Evolutionary conservation across 2,113 vertebrate genomes (phyloP).

Genomic region (Zootoca vivipara): DNA sequence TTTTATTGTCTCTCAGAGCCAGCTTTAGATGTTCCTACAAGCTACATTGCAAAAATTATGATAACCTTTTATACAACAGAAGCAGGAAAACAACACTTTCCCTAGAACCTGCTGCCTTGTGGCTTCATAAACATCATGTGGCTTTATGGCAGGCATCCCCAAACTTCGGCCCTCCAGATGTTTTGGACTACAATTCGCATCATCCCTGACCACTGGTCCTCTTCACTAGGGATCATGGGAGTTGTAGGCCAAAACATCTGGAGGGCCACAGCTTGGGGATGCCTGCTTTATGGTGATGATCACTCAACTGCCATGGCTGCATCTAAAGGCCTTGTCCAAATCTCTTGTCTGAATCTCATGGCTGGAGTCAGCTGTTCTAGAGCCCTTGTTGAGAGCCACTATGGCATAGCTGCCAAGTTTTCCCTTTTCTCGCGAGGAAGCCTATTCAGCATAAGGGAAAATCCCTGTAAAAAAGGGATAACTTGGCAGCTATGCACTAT

Average conservation of each 20-base stretch:
- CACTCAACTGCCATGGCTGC: not conserved
- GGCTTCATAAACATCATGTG: not conserved
- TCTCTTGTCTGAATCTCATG: not conserved
- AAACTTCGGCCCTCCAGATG: too few relatives aligned
- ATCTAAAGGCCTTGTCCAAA: not conserved
- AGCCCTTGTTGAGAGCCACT: not conserved
- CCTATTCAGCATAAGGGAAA: too few relatives aligned
- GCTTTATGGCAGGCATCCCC: too few relatives aligned
- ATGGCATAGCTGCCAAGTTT: too few relatives aligned
- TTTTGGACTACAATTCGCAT: too few relatives aligned
- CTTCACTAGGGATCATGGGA: too few relatives aligned
- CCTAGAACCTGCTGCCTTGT: not conserved
- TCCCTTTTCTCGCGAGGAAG: too few relatives aligned
- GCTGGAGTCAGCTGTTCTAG: not conserved
- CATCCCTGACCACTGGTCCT: too few relatives aligned
- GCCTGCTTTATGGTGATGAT: not conserved
- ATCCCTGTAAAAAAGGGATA: too few relatives aligned
- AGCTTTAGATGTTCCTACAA: not conserved
- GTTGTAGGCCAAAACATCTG: too few relatives aligned
- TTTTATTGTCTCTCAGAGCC: not conserved
- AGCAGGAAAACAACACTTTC: not conserved
- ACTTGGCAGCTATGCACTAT: too few relatives aligned
- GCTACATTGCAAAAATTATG: not conserved
- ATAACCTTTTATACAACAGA: not conserved
- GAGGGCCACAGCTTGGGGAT: too few relatives aligned